Base-by-base conservation (phyloP, 2,797 vertebrate genomes). In the Clamator glandarius region DNA sequence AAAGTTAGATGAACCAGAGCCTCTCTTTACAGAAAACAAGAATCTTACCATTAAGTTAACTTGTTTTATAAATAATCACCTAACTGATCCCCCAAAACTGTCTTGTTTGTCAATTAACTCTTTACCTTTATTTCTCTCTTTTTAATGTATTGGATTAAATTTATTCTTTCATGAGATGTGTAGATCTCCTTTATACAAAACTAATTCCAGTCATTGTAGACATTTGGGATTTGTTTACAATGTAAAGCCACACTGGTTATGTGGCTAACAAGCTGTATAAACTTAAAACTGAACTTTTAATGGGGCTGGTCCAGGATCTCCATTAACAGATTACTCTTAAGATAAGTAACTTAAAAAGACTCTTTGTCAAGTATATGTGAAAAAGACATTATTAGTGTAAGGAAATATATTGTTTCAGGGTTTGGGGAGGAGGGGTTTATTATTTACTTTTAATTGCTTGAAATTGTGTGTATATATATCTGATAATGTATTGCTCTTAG, bases 301-400 rank as follows among this genome's bases (percentile, higher is more conserved):
- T 97, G 97, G 97, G 98, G 95, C 95, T 98, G 97, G 98, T 97
- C 97, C 97, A 97, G 97, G 98, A 98, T 97, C 97, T 97, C 96
- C 96, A 96, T 96, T 93, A 96, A 92, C 97, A 97, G 95, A 97
- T 97, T 97, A 92, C 97, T 97, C 95, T 96, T 97, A 95, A 97
- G 96, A 97, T 97, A 97, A 98, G 96, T 99, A 98, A 98, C 97
- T 99, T 98, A 98, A 98, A 96, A 95, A 95, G 97, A 96, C 97
- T 97, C 94, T 97, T 97, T 97, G 95, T 97, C 96, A 97, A 96
- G 94, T 96, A 95, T 97, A 98, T 97, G 97, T 98, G 96, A 95
- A 95, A 95, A 97, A 95, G 97, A 97, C 97, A 98, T 97, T 96
- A 97, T 97, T 96, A 96, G 97, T 97, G 97, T 97, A 96, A 98